phyloP scores from a whole-genome alignment of 2,888 invertebrate species.

The Lepidochrysops patricia region DNA sequence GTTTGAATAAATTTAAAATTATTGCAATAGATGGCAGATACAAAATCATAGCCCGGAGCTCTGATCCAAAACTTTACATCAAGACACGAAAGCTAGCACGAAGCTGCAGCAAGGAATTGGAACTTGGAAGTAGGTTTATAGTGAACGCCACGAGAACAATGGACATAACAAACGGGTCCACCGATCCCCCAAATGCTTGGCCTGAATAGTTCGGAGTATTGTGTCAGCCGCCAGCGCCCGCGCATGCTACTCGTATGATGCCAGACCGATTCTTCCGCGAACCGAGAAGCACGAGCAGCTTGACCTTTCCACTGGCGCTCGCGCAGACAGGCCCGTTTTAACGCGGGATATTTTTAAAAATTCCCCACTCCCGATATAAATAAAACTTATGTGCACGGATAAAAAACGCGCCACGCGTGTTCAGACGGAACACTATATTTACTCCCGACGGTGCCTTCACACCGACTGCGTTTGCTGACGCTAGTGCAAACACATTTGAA shows the following conservation, averaged over 20 bases:
- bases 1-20: too few relatives aligned
- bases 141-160: neutral
- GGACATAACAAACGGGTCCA: neutral
- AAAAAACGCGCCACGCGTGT: slow-evolving; percentile 27
- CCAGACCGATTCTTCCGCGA: neutral
- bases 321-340: slow-evolving; percentile 43
- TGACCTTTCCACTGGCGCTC: slow-evolving; percentile 58
- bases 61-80: too few relatives aligned
- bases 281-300: slow-evolving; percentile 19
- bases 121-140: too few relatives aligned
- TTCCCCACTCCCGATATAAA: slow-evolving; percentile 36
- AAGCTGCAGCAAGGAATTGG: too few relatives aligned
- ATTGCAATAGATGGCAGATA: too few relatives aligned
- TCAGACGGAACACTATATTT: slow-evolving; percentile 45
- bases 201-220: neutral
- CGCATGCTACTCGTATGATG: too few relatives aligned
- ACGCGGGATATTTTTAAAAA: slow-evolving; percentile 39
- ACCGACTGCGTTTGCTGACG: neutral
- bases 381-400: slow-evolving; percentile 32
- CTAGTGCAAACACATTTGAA: neutral
- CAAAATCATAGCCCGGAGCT: too few relatives aligned
- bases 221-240: neutral
- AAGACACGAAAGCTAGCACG: too few relatives aligned
- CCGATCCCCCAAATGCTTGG: neutral
- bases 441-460: slow-evolving; percentile 26